Evolutionary conservation across 2,113 vertebrate species (phyloP), one percentile per base, ranked within the genome.

Genomic region (Corythornis cristatus): DNA sequence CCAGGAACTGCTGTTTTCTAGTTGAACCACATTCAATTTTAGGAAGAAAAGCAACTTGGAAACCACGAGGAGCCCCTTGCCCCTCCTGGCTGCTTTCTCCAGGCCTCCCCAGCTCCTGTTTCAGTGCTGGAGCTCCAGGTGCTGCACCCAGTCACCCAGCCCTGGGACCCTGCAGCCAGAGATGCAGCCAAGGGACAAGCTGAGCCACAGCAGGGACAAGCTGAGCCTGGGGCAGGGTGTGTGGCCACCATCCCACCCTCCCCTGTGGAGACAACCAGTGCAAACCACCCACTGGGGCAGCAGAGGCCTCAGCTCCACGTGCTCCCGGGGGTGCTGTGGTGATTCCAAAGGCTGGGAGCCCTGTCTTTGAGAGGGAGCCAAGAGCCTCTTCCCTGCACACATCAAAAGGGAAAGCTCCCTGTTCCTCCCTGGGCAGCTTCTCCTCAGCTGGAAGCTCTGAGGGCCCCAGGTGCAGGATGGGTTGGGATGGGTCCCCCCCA

Each of bases 371-470:
- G 83, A 22, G 58, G 92, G 18, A 93, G 94, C 96, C 93, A 96
- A 90, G 86, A 4, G 77, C 42, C 3, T 79, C 86, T 31, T 51
- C 88, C 83, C 76, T 1, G 5, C 86, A 72, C 86, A 95, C 90
- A 95, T 94, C 92, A 92, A 96, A 96, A 86, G 86, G 77, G 83
- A 94, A 78, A 84, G 48, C 93, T 92, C 79, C 1, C 1, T 81
- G 79, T 4, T 96, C 88, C 88, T 94, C 90, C 80, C 33, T 1
- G 0, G 88, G 90, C 79, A 83, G 56, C 93, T 95, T 85, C 92
- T 86, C 31, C 90, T 67, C 5, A 1, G 64, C 65, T 93, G 83
- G n/a, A 71, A 95, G 31, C 65, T 42, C 88, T 68, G 57, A 25
- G 35, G 77, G 83, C 88, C 77, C 17, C 89, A 8, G 86, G 93